Conservation (phyloP, 2,888 invertebrate species). For the Pilophorus perplexus region DNA sequence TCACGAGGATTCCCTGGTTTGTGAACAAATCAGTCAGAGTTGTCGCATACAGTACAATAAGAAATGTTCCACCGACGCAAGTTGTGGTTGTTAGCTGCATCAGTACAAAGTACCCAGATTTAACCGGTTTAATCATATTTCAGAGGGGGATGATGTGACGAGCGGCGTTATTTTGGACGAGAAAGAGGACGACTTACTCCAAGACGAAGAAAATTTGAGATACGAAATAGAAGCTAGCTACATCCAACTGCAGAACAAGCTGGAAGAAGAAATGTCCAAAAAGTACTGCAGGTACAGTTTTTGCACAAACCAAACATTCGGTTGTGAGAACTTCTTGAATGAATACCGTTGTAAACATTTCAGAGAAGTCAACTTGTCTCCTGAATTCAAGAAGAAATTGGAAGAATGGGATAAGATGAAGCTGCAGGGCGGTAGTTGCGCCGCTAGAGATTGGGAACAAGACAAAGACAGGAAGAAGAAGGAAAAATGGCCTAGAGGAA, state of each 20-base stretch:
- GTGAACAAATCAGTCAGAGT: too few species aligned
- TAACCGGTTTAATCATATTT: slow-evolving; percentile 39
- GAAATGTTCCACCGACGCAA: too few species aligned
- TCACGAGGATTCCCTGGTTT: too few species aligned
- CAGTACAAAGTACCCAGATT: too few species aligned
- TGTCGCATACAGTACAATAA: too few species aligned
- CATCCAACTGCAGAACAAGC: slow-evolving; percentile 66
- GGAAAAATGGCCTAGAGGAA: slow-evolving; percentile 61
- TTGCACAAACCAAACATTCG: too few species aligned
- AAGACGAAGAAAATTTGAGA: slow-evolving; percentile 52
- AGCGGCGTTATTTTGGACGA: slow-evolving; percentile 55
- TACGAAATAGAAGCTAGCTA: slow-evolving; percentile 72
- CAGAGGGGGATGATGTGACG: slow-evolving; percentile 51
- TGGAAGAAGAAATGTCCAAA: slow-evolving; percentile 63
- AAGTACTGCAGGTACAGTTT: slow-evolving; percentile 50
- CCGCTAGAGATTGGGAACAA: slow-evolving; percentile 41
- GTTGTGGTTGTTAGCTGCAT: too few species aligned
- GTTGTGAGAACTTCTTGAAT: too few species aligned
- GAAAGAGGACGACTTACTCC: slow-evolving; percentile 43
- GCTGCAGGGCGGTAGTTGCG: slow-evolving; percentile 20
- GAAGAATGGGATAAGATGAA: slow-evolving; percentile 82
- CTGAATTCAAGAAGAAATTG: slow-evolving; percentile 78
- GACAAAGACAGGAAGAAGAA: slow-evolving; percentile 43
- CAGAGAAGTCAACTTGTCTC: slow-evolving; percentile 60
- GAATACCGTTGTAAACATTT: too few species aligned